Evolutionary conservation across 2,113 vertebrate species (phyloP), one percentile per base, ranked within the genome.

Genomic region (Setophaga coronata): DNA sequence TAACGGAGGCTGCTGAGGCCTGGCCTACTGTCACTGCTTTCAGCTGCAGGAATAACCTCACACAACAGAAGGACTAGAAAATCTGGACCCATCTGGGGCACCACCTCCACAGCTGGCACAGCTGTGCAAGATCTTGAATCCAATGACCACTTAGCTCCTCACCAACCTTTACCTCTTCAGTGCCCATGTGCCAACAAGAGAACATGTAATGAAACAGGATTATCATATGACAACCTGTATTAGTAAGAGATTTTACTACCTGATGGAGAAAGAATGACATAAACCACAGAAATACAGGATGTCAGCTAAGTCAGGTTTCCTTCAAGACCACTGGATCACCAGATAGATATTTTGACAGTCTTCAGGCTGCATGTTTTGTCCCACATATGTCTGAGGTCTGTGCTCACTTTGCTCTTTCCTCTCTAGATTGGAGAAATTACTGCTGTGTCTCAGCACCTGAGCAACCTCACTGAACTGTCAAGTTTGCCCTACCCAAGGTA

Each of bases 141-240:
- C 20, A 19, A 62, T 21, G 43, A 64, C 11, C 53, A 36, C 18
- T 1, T 38, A 1, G 6, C 12, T 19, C 28, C 7, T 90, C 33
- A 10, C 58, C n/a, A 47, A 9, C 12, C 23, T 82, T 64, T 29
- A 64, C 34, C 29, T 24, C 73, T 50, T 71, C 29, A 79, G 29
- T 3, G 2, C 33, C 43, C 1, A 0, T 1, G 10, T 53, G 34
- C 23, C 61, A 34, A 14, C 40, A 76, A 53, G 31, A 64, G 20
- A 79, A 34, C 25, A 6, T 15, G 8, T 19, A 29, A 26, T 40
- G 19, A 60, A 84, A 79, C 26, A 19, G 20, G 17, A 61, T 84
- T 89, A 42, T 34, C 60, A 34, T 76, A 43, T 74, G 47, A 58
- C 3, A 6, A 38, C 9, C 14, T 79, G 38, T 25, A 60, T 76